phyloP scores from a whole-genome alignment of 2,113 vertebrate genomes.

The Embiotoca jacksoni region DNA sequence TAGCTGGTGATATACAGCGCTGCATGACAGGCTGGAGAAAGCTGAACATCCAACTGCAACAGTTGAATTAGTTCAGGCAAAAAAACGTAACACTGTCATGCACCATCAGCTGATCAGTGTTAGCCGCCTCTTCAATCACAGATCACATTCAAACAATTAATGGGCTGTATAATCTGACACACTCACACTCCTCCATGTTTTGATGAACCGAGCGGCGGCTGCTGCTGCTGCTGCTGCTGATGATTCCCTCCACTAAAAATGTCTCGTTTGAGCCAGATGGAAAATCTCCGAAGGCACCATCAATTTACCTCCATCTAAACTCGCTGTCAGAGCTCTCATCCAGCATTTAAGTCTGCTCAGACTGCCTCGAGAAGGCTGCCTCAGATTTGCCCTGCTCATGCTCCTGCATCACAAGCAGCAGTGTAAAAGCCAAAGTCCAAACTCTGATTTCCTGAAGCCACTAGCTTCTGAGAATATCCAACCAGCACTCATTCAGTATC shows the following conservation, averaged over 20 bases:
- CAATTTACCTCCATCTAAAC: constrained; percentile 39
- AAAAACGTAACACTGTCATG: not conserved
- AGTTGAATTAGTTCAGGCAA: constrained; percentile 20
- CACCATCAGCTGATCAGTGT: constrained; percentile 16
- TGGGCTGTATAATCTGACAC: constrained; percentile 27
- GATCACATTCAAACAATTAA: constrained; percentile 42
- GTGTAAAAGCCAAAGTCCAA: not conserved
- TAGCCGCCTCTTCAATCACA: constrained; percentile 36
- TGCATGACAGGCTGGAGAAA: constrained; percentile 1
- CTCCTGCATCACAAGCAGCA: constrained; percentile 1
- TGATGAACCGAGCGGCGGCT: constrained; percentile 8
- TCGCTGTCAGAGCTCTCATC: constrained; percentile 28
- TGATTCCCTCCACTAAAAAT: constrained; percentile 30
- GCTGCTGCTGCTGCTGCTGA: constrained; percentile 3
- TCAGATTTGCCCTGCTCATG: not conserved
- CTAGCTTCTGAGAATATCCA: constrained; percentile 1
- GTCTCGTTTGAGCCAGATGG: constrained; percentile 5
- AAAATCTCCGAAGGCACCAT: constrained; percentile 26
- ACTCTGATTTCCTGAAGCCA: constrained; percentile 1
- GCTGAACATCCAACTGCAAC: not conserved
- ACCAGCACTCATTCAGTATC: not conserved
- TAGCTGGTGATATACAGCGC: constrained; percentile 15
- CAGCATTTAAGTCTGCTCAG: constrained; percentile 13
- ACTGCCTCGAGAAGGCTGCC: not conserved
- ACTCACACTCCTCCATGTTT: constrained; percentile 5